These are phyloP conservation scores for Bufo bufo DNA, from an alignment of 2,113 vertebrate genomes.

Conservation along the genomic window DNA sequence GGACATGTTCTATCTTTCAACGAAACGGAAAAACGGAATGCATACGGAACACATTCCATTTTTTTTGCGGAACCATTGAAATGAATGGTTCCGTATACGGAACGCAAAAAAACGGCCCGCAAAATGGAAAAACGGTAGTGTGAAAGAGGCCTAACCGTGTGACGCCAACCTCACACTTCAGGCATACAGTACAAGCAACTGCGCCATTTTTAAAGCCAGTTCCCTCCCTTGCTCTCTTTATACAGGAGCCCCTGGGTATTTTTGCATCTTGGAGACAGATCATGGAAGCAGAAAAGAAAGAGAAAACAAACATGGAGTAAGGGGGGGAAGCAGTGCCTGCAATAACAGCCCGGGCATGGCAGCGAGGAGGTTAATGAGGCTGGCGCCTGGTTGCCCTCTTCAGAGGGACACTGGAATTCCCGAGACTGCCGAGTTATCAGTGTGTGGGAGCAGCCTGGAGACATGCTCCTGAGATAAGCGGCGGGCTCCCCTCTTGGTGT, in stretches of 20 bases:
- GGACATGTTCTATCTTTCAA: too few species aligned
- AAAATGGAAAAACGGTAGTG: too few species aligned
- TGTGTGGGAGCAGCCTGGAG: conserved; percentile 57
- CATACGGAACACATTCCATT: too few species aligned
- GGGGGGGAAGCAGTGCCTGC: not conserved
- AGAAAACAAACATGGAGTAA: conserved; percentile 20
- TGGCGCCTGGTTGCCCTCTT: conserved; percentile 51
- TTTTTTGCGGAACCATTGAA: too few species aligned
- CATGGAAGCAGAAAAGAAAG: conserved; percentile 31
- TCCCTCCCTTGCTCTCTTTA: not conserved
- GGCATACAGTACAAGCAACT: not conserved
- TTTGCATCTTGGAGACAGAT: not conserved
- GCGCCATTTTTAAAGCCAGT: not conserved
- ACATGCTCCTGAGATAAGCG: conserved; percentile 48
- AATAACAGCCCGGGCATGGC: not conserved
- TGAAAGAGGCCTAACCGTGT: too few species aligned
- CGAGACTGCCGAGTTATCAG: conserved; percentile 49
- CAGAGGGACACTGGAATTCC: conserved; percentile 54
- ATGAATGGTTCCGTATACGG: too few species aligned
- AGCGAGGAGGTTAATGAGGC: conserved; percentile 45
- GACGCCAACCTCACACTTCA: not conserved
- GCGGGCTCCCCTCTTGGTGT: conserved; percentile 41
- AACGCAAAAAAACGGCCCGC: too few species aligned
- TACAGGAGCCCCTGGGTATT: not conserved
- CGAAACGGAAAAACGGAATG: too few species aligned